Conservation (phyloP, 2,888 invertebrate genomes). For the Timandra comae region DNA sequence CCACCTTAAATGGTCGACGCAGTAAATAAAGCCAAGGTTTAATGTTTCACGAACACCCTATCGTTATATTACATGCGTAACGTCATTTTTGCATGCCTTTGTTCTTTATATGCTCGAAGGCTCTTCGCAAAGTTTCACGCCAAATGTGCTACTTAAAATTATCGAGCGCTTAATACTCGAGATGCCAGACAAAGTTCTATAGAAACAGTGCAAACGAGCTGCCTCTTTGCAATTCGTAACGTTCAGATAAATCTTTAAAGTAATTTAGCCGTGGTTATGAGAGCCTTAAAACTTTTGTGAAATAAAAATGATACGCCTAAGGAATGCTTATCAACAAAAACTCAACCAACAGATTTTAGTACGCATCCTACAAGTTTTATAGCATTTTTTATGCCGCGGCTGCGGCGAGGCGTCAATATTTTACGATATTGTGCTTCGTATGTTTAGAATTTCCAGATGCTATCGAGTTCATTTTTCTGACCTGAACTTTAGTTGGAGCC, state of each 20-base stretch:
- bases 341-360: slow-evolving; percentile 39
- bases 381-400: slow-evolving; percentile 36
- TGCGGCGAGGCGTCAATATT: slow-evolving; percentile 25
- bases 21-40: slow-evolving; percentile 50
- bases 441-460: slow-evolving; percentile 22
- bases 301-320: slow-evolving; percentile 31
- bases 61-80: slow-evolving; percentile 29
- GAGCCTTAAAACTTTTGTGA: slow-evolving; percentile 20
- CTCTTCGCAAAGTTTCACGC: slow-evolving; percentile 20
- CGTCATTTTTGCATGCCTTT: slow-evolving; percentile 36
- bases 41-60: slow-evolving; percentile 37
- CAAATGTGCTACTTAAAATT: slow-evolving; percentile 15
- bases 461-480: slow-evolving; percentile 22
- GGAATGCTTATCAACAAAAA: slow-evolving; percentile 30
- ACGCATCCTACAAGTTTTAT: slow-evolving; percentile 41
- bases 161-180: slow-evolving; percentile 15
- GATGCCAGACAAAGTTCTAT: slow-evolving; percentile 11
- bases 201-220: slow-evolving; percentile 18
- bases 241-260: slow-evolving; percentile 25
- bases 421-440: slow-evolving; percentile 28
- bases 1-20: slow-evolving; percentile 38
- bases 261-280: slow-evolving; percentile 24
- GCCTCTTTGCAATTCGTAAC: slow-evolving; percentile 19
- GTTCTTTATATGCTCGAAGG: slow-evolving; percentile 17
- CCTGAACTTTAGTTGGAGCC: slow-evolving; percentile 24